These are phyloP conservation scores for Phengaris arion DNA, from an alignment of 2,888 invertebrate species.

Conservation along the genomic window DNA sequence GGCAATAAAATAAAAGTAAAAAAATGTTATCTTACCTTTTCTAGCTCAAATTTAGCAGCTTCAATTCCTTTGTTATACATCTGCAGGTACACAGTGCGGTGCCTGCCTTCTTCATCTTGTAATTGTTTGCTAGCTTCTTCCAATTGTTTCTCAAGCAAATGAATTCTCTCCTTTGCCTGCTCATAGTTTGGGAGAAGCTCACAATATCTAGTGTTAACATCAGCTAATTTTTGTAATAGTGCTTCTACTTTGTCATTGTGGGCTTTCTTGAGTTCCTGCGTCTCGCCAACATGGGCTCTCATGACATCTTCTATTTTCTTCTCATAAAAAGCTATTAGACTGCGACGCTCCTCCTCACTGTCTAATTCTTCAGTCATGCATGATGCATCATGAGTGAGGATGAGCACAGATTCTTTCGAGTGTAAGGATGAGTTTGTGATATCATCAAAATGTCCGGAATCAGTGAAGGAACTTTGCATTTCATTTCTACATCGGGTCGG, in stretches of 20 bases:
- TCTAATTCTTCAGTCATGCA: conserved; percentile 76
- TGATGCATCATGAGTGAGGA: conserved; percentile 76
- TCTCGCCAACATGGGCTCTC: conserved; percentile 78
- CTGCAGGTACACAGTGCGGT: conserved; percentile 88
- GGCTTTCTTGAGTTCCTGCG: conserved; percentile 86
- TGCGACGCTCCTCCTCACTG: conserved; percentile 83
- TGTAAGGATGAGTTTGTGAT: conserved; percentile 86
- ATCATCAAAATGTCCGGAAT: conserved; percentile 93
- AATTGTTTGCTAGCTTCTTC: conserved; percentile 85
- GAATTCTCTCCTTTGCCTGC: conserved; percentile 84
- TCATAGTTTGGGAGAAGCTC: conserved; percentile 87
- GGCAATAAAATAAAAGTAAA: too few species aligned
- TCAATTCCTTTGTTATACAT: conserved; percentile 91
- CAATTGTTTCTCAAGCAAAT: conserved; percentile 84
- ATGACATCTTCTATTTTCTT: conserved; percentile 87
- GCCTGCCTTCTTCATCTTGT: conserved; percentile 85
- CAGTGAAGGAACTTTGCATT: conserved; percentile 88
- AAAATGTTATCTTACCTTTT: conserved; percentile 76
- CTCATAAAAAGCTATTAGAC: conserved; percentile 85
- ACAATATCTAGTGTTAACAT: conserved; percentile 88
- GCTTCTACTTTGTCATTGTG: conserved; percentile 90
- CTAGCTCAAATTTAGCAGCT: conserved; percentile 86
- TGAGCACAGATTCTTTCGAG: conserved; percentile 85
- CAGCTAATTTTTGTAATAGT: conserved; percentile 84
- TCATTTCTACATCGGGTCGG: conserved; percentile 77